Evolutionary conservation across 2,113 vertebrate genomes (phyloP).

Genomic region (Petrocephalus zakoni): DNA sequence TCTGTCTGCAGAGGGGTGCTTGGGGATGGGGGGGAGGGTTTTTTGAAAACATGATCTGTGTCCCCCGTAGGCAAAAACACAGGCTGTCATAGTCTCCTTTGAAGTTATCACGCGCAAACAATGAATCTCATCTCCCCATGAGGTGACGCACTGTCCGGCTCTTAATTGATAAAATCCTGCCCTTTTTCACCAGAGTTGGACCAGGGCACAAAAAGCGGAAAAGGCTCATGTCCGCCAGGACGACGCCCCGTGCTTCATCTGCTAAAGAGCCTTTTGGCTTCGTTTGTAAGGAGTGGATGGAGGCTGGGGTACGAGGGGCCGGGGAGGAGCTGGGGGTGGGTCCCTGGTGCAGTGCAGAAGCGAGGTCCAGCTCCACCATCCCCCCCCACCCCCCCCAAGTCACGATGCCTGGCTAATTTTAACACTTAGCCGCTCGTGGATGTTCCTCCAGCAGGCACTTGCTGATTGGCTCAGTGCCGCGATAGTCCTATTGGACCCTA

Average conservation of each 20-base stretch:
- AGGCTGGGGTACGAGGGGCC: neutral
- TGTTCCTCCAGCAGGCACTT: neutral
- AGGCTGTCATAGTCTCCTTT: conserved; percentile 19
- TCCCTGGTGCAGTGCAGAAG: neutral
- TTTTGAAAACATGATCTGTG: neutral
- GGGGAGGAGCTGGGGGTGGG: neutral
- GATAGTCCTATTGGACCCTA: neutral
- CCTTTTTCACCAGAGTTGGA: neutral
- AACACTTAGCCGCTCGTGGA: neutral
- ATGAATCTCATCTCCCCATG: conserved; percentile 4
- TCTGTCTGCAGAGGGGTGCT: neutral
- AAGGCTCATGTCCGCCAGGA: neutral
- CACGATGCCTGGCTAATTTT: neutral
- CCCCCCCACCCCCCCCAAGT: neutral
- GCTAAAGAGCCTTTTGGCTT: neutral
- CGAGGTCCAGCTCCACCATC: neutral
- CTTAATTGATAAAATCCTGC: conserved; percentile 15
- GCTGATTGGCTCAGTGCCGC: conserved; percentile 2
- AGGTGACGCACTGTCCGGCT: neutral
- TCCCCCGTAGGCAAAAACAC: conserved; percentile 1
- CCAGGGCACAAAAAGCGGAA: neutral
- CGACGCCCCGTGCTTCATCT: neutral
- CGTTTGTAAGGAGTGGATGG: too few relatives aligned
- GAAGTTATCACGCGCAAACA: conserved; percentile 16
- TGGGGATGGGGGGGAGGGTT: neutral